Evolutionary conservation across 2,113 vertebrate species (phyloP).

Genomic region (Erythrocercus mccallii): DNA sequence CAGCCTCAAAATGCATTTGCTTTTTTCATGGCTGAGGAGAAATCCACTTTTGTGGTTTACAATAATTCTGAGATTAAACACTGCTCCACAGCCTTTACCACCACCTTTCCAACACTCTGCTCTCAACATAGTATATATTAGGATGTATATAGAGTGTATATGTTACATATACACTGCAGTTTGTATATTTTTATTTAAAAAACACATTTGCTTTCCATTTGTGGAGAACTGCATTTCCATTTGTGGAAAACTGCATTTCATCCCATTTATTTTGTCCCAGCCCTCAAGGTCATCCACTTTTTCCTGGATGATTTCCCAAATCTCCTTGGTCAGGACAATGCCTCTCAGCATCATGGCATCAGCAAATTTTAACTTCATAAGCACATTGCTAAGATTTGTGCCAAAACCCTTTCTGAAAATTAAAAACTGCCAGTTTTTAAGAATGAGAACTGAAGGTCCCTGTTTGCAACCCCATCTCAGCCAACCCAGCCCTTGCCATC

Average conservation of each 20-base stretch:
- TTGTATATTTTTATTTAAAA: background rate
- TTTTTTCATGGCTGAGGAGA: background rate
- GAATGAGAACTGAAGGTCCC: background rate
- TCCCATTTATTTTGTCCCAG: background rate
- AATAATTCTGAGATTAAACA: background rate
- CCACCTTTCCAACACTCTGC: background rate
- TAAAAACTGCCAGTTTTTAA: background rate
- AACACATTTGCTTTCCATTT: background rate
- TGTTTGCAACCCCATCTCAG: background rate
- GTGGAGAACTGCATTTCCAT: background rate
- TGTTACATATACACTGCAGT: background rate
- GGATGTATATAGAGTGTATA: background rate
- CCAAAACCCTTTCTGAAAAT: conserved; percentile 40
- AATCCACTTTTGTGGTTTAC: background rate
- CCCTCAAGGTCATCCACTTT: conserved; percentile 44
- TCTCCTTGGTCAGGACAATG: conserved; percentile 45
- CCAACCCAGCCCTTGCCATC: background rate
- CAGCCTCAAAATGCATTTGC: background rate
- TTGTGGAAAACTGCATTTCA: conserved; percentile 10
- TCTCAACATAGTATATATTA: background rate
- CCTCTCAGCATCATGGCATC: conserved; percentile 30
- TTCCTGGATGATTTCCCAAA: conserved; percentile 45
- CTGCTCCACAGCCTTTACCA: background rate
- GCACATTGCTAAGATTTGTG: background rate
- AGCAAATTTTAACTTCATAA: conserved; percentile 43